Conservation (phyloP, 2,888 invertebrate genomes). For the Chouioia cunea region DNA sequence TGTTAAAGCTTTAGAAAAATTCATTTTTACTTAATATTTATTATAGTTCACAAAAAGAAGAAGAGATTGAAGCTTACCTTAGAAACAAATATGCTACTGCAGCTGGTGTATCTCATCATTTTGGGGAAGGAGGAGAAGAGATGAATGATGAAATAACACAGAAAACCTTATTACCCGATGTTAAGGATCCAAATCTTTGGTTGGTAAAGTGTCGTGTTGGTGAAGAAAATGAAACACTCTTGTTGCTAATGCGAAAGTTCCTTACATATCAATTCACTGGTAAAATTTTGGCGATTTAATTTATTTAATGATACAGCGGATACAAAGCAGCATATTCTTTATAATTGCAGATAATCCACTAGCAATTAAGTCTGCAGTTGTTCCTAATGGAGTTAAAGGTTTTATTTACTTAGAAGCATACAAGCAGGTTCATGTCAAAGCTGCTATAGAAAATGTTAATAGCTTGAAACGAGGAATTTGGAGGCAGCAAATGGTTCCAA, state of each 20-base stretch:
- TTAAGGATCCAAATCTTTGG: slow-evolving; percentile 76
- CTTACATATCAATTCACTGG: slow-evolving; percentile 71
- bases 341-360: slow-evolving; percentile 60
- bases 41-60: slow-evolving; percentile 85
- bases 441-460: slow-evolving; percentile 73
- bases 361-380: slow-evolving; percentile 74
- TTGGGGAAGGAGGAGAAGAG: slow-evolving; percentile 58
- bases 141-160: slow-evolving; percentile 74
- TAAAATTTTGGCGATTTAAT: slow-evolving; percentile 1
- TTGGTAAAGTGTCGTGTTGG: slow-evolving; percentile 75
- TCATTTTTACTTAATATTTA: neutral
- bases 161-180: slow-evolving; percentile 73
- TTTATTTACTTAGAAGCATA: slow-evolving; percentile 76
- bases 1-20: neutral
- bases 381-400: slow-evolving; percentile 75
- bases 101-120: slow-evolving; percentile 64
- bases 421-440: slow-evolving; percentile 75
- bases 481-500: slow-evolving; percentile 75
- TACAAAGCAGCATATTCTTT: neutral
- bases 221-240: slow-evolving; percentile 74
- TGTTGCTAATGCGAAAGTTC: slow-evolving; percentile 74
- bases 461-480: slow-evolving; percentile 70
- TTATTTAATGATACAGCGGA: neutral
- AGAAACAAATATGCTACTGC: slow-evolving; percentile 95
- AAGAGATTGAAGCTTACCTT: slow-evolving; percentile 96